Evolutionary conservation across 1,140 invertebrate genomes (phyloP).

Genomic region (Heliconius melpomene): DNA sequence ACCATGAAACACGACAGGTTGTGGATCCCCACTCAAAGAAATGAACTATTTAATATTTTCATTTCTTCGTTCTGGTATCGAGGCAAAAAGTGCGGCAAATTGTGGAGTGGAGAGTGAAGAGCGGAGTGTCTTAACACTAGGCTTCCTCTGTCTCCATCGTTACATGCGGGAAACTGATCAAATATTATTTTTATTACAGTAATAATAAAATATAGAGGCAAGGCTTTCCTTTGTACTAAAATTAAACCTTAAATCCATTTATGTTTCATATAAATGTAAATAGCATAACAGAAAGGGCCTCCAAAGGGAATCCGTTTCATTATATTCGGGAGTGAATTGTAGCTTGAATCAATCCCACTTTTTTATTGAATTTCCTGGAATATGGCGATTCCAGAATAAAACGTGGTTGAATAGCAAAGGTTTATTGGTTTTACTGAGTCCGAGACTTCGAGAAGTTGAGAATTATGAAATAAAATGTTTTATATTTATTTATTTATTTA

Average conservation of each 20-base stretch:
- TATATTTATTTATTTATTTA: too few species aligned
- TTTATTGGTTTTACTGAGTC: conserved; percentile 17
- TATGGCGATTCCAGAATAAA: conserved; percentile 35
- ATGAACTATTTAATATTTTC: too few species aligned
- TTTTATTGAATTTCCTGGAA: conserved; percentile 50
- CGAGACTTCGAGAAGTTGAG: not conserved
- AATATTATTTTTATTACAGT: too few species aligned
- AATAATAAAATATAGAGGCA: not conserved
- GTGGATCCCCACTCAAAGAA: too few species aligned
- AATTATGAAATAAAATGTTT: not conserved
- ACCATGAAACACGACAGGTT: too few species aligned
- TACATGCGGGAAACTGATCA: too few species aligned
- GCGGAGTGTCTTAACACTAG: too few species aligned
- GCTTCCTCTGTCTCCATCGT: too few species aligned
- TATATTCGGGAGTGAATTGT: conserved; percentile 46
- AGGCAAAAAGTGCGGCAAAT: too few species aligned
- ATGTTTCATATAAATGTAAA: conserved; percentile 65
- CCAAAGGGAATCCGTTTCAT: conserved; percentile 55
- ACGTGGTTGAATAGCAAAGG: conserved; percentile 19
- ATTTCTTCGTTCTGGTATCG: too few species aligned
- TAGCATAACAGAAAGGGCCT: conserved; percentile 49
- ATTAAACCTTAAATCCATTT: conserved; percentile 49
- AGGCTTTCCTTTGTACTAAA: conserved; percentile 24
- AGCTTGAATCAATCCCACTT: conserved; percentile 55
- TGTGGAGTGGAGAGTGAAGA: too few species aligned